Conservation (phyloP, 2,113 vertebrate genomes). For the Bombycilla garrulus region DNA sequence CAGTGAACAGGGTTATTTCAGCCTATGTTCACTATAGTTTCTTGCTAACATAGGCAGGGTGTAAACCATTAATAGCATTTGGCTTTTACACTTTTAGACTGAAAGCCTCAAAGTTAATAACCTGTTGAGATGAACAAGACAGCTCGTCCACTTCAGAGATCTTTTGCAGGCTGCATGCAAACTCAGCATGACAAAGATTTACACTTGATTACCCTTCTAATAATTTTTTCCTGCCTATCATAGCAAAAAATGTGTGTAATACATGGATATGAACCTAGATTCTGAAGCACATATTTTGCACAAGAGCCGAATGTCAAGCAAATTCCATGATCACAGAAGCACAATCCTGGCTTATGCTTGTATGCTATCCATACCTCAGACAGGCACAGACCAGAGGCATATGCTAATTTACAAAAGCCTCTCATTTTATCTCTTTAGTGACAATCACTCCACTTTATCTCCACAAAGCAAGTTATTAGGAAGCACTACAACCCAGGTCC, state of each 20-base stretch:
- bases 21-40: not conserved
- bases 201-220: not conserved
- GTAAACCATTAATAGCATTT: not conserved
- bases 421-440: not conserved
- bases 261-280: not conserved
- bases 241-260: not conserved
- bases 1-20: not conserved
- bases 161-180: not conserved
- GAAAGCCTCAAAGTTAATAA: not conserved
- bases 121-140: not conserved
- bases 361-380: not conserved
- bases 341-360: not conserved
- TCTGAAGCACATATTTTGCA: not conserved
- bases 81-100: not conserved
- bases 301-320: fast-evolving
- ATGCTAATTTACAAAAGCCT: not conserved
- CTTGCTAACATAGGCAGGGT: not conserved
- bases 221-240: not conserved
- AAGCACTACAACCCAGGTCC: not conserved
- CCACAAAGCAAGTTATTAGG: not conserved
- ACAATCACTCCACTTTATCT: not conserved
- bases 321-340: not conserved
- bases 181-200: not conserved
- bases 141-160: not conserved
- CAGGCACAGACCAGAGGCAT: fast-evolving